Conservation (phyloP, 30 jellyfish, hydroid and myxozoan genomes). For the Mastigias papua region DNA sequence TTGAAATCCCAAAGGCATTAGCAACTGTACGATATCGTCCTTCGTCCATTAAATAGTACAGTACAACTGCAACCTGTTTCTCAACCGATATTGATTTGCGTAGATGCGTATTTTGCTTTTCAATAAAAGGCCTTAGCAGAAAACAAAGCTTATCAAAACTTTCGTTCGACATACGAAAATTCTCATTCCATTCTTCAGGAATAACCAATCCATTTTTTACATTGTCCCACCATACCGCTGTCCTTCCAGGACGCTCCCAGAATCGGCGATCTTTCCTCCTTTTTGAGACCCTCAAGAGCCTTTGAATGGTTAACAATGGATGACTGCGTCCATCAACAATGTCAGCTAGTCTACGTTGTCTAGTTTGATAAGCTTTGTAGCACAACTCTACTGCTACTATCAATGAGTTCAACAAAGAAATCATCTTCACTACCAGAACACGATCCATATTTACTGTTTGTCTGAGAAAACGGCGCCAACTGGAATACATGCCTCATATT, state of each 20-base stretch:
- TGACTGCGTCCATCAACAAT: not conserved
- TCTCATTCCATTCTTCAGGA: constrained; percentile 49
- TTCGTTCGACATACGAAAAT: constrained; percentile 26
- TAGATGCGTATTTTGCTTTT: constrained; percentile 35
- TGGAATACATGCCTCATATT: too few species aligned
- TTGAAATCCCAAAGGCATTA: constrained; percentile 81
- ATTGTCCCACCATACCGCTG: constrained; percentile 42
- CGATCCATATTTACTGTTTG: too few species aligned
- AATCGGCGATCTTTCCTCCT: not conserved
- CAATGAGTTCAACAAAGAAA: too few species aligned
- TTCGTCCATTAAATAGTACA: constrained; percentile 59
- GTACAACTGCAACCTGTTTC: constrained; percentile 37
- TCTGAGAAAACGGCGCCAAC: too few species aligned
- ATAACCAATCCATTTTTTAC: not conserved
- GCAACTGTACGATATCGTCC: constrained; percentile 61
- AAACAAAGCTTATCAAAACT: constrained; percentile 27
- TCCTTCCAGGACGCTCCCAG: constrained; percentile 53
- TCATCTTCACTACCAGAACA: too few species aligned
- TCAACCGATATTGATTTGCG: constrained; percentile 49
- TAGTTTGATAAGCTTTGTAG: too few species aligned
- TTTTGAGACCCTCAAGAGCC: not conserved
- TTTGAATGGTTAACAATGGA: not conserved
- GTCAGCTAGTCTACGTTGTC: not conserved
- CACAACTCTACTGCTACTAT: too few species aligned
- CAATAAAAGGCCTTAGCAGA: constrained; percentile 17